These are phyloP conservation scores for Apotomis capreana DNA, from an alignment of 2,888 invertebrate genomes.

Conservation along the genomic window DNA sequence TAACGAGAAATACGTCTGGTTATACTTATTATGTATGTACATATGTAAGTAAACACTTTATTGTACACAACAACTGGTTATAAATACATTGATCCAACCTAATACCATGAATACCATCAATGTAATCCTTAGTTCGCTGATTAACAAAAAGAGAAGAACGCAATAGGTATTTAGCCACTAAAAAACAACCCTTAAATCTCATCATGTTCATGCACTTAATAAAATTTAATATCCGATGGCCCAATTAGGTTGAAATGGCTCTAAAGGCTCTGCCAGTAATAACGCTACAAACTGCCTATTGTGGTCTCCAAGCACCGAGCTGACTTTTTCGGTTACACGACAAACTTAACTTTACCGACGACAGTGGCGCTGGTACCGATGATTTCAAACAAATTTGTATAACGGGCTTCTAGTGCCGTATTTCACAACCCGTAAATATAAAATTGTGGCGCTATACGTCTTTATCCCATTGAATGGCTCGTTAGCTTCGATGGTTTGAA, in stretches of 20 bases:
- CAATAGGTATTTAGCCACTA: not conserved
- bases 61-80: too few species aligned
- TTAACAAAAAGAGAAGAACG: not conserved
- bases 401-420: not conserved
- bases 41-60: too few species aligned
- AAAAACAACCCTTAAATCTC: slow-evolving; percentile 18
- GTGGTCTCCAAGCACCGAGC: slow-evolving; percentile 49
- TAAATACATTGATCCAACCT: too few species aligned
- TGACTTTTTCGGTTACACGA: slow-evolving; percentile 25
- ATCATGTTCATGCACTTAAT: slow-evolving; percentile 26
- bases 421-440: slow-evolving; percentile 10
- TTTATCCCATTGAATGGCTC: slow-evolving; percentile 77
- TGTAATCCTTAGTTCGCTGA: not conserved
- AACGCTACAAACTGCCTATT: slow-evolving; percentile 61
- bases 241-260: slow-evolving; percentile 28
- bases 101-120: too few species aligned
- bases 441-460: slow-evolving; percentile 70
- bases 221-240: slow-evolving; percentile 27
- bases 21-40: too few species aligned
- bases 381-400: not conserved
- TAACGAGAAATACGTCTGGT: too few species aligned
- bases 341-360: slow-evolving; percentile 18
- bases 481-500: slow-evolving; percentile 59
- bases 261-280: slow-evolving; percentile 38
- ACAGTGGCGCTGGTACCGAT: not conserved